Percentiles rank a stretch among this genome's conserved stretches.
Evolutionary conservation across 2,113 vertebrate species (phyloP).

Genomic region (Actenoides hombroni): DNA sequence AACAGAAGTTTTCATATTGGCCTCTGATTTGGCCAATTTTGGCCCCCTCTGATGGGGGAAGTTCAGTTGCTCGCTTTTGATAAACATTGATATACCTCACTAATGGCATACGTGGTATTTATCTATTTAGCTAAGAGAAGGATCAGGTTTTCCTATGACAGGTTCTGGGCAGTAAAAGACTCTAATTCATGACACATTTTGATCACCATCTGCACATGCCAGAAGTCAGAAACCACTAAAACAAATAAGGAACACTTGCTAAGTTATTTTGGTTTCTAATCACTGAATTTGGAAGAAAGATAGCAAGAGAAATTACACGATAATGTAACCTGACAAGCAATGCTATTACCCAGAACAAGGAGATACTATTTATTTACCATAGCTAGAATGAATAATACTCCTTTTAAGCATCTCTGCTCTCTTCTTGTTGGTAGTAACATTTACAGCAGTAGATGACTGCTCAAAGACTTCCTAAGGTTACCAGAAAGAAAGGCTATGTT

Average conservation of each 20-base stretch:
- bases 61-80: neutral
- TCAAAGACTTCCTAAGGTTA: neutral
- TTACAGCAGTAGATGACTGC: neutral
- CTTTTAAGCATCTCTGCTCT: neutral
- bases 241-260: neutral
- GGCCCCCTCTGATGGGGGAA: neutral
- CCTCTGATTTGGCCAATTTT: neutral
- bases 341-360: neutral
- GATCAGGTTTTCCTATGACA: rapidly evolving
- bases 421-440: neutral
- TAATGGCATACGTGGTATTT: neutral
- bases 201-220: neutral
- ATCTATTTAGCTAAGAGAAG: neutral
- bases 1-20: neutral
- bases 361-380: neutral
- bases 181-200: neutral
- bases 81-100: neutral
- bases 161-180: neutral
- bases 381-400: neutral
- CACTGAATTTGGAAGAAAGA: neutral
- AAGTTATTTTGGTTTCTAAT: neutral
- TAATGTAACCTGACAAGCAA: neutral
- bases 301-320: neutral
- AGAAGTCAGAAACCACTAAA: neutral
- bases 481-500: neutral